phyloP scores from a whole-genome alignment of 1,140 invertebrate species.

The Apis dorsata region DNA sequence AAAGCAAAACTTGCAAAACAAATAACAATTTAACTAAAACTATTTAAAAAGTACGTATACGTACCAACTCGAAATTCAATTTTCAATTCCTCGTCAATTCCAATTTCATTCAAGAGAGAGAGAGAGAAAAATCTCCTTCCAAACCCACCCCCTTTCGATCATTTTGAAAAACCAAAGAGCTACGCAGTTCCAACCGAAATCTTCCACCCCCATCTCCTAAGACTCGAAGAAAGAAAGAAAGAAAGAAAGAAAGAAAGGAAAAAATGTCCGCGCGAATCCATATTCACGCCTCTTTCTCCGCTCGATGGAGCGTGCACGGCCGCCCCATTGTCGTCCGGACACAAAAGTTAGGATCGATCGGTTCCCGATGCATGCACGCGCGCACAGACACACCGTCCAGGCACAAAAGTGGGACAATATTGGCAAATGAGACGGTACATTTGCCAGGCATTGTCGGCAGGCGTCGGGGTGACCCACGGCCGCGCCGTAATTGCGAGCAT shows the following conservation, averaged over 20 bases:
- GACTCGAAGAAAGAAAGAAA: not conserved
- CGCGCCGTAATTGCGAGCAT: slow-evolving; percentile 74
- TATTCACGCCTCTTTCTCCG: slow-evolving; percentile 47
- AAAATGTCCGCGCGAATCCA: slow-evolving; percentile 8
- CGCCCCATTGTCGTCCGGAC: slow-evolving; percentile 42
- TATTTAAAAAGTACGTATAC: too few species aligned
- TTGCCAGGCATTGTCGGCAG: slow-evolving; percentile 70
- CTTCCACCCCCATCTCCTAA: not conserved
- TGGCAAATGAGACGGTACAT: slow-evolving; percentile 79
- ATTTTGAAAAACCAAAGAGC: too few species aligned
- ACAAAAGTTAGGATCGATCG: slow-evolving; percentile 64
- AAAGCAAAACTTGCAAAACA: too few species aligned
- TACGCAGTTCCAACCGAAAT: not conserved
- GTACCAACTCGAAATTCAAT: too few species aligned
- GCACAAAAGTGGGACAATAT: slow-evolving; percentile 79
- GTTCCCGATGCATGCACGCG: slow-evolving; percentile 38
- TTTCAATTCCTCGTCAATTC: too few species aligned
- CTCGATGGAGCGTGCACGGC: not conserved
- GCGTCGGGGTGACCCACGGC: slow-evolving; percentile 62
- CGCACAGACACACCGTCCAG: not conserved
- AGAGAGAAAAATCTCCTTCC: too few species aligned
- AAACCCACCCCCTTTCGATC: too few species aligned
- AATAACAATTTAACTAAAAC: too few species aligned
- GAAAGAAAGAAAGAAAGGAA: too few species aligned
- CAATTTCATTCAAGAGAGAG: too few species aligned